Percentiles rank a stretch among this genome's conserved stretches.
Conservation (phyloP, 1,140 invertebrate species). For the Telenomus remus region DNA sequence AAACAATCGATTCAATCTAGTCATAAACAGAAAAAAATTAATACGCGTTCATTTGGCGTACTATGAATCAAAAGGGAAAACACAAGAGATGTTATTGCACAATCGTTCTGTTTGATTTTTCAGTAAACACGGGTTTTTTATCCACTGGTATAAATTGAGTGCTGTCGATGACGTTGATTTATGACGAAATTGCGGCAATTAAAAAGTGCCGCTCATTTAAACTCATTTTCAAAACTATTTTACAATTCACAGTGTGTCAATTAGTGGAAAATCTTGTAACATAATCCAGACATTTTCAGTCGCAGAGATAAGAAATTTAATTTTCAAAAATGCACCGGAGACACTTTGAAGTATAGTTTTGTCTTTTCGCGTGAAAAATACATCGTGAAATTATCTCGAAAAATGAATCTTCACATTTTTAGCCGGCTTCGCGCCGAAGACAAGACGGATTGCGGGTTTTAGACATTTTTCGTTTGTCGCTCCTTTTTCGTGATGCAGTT, state of each 20-base stretch:
- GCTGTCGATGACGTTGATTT: slow-evolving; percentile 26
- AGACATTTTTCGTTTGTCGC: slow-evolving; percentile 26
- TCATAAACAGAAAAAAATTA: slow-evolving; percentile 26
- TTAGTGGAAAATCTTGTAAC: slow-evolving; percentile 3
- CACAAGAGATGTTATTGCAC: slow-evolving; percentile 17
- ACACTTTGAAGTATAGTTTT: slow-evolving; percentile 5
- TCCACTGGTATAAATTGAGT: slow-evolving; percentile 36
- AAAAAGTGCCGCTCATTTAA: slow-evolving; percentile 30
- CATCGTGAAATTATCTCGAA: slow-evolving; percentile 67
- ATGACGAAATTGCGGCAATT: slow-evolving; percentile 25
- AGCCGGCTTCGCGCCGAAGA: slow-evolving; percentile 33
- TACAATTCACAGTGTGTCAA: too few species aligned
- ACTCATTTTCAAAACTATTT: slow-evolving; percentile 29
- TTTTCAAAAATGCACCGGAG: too few species aligned
- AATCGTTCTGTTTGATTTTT: slow-evolving; percentile 33
- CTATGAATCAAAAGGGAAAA: slow-evolving; percentile 23
- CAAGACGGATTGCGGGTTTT: slow-evolving; percentile 61
- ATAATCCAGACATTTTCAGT: neutral
- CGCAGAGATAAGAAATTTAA: too few species aligned
- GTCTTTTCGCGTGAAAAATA: slow-evolving; percentile 46
- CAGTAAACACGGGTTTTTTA: slow-evolving; percentile 43
- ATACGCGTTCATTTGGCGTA: slow-evolving; percentile 10
- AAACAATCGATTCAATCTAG: slow-evolving; percentile 22
- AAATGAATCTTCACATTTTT: slow-evolving; percentile 60
- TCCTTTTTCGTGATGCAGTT: slow-evolving; percentile 41